A percentile compares a stretch with the other conserved stretches of the same genome.
Conservation (phyloP, 2,888 invertebrate species). For the Tachina fera region DNA sequence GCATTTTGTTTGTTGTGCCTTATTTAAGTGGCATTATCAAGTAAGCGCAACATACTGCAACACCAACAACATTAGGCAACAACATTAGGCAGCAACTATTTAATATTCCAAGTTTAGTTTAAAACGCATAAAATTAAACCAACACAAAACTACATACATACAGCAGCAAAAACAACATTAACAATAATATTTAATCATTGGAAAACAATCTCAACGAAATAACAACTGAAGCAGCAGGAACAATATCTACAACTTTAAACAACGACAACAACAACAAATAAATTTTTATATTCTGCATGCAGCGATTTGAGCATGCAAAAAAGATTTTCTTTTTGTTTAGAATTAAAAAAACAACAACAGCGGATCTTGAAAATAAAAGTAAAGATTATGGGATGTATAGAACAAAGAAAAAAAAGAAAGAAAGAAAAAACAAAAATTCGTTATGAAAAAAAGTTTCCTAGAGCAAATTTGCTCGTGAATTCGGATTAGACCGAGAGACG, state of each 20-base stretch:
- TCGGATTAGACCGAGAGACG: conserved; percentile 52
- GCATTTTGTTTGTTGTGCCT: conserved; percentile 25
- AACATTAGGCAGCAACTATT: conserved; percentile 33
- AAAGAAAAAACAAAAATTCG: neutral
- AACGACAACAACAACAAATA: conserved; percentile 44
- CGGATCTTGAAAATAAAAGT: conserved; percentile 17
- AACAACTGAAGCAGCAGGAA: conserved; percentile 54
- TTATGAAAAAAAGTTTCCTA: neutral
- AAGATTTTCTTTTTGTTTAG: conserved; percentile 20
- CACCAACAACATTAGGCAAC: conserved; percentile 4
- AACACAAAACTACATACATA: conserved; percentile 50
- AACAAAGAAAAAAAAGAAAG: neutral
- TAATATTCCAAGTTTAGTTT: conserved; percentile 65
- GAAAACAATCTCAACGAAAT: conserved; percentile 62
- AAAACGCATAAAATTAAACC: conserved; percentile 69
- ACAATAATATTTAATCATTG: conserved; percentile 56
- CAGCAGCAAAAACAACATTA: conserved; percentile 26
- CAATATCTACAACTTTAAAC: conserved; percentile 22
- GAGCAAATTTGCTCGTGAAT: neutral
- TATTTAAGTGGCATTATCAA: conserved; percentile 37
- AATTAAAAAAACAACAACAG: conserved; percentile 5
- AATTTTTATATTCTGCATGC: conserved; percentile 56
- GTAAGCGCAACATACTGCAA: conserved; percentile 8
- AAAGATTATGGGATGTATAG: conserved; percentile 10
- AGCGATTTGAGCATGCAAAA: conserved; percentile 49